Conservation (phyloP, 2,888 invertebrate species). For the Rhaphigaster nebulosa region DNA sequence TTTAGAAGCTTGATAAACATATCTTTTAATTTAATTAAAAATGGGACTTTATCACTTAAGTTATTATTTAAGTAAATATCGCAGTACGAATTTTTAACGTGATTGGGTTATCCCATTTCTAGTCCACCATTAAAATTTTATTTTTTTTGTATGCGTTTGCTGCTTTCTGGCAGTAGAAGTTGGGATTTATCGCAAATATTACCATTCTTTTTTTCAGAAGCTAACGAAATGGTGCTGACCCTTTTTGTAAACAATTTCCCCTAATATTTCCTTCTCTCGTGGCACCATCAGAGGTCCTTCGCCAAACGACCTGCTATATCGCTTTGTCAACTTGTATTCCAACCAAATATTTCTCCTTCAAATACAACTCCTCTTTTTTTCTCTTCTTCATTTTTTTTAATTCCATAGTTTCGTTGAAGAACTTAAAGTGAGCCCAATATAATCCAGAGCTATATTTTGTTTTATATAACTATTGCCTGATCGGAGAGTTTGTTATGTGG, state of each 20-base stretch:
- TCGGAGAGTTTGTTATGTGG: too few species aligned
- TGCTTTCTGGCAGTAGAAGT: background rate
- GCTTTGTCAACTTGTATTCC: constrained; percentile 10
- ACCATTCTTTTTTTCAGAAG: background rate
- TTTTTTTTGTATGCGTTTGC: background rate
- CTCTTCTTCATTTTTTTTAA: background rate
- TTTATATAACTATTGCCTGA: too few species aligned
- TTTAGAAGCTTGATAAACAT: background rate
- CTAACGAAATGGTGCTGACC: background rate
- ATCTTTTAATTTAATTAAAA: background rate
- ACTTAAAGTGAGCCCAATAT: background rate
- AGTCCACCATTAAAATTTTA: background rate
- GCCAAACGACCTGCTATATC: background rate
- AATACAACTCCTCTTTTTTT: background rate
- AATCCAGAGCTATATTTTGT: too few species aligned
- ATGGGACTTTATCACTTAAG: background rate
- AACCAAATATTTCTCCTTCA: background rate
- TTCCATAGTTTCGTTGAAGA: background rate
- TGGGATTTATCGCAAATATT: background rate
- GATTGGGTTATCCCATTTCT: background rate
- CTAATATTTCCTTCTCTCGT: background rate
- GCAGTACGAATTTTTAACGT: background rate
- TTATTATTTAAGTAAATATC: background rate
- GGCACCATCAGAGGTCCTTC: constrained; percentile 22
- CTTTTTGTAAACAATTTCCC: constrained; percentile 29